Evolutionary conservation across 2,113 vertebrate genomes (phyloP), one percentile per base, ranked within the genome.

Genomic region (Dasyprocta punctata): DNA sequence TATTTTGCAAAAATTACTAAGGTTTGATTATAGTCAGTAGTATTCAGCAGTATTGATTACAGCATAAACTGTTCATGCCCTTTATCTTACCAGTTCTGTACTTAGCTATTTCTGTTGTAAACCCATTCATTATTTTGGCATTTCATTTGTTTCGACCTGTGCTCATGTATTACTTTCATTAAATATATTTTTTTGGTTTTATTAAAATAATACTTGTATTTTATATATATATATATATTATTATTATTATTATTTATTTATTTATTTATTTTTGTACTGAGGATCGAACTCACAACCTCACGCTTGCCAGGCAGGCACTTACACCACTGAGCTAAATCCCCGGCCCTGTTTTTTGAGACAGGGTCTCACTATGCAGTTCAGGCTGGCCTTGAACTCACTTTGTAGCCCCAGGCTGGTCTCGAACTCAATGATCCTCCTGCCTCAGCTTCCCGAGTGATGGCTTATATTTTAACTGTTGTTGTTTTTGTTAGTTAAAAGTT

Each of bases 141-240:
- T 91, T 95, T 86, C 96, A 12, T 28, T 86, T 85, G 7, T 92
- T 94, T 92, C 88, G 6, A 92, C 67, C 16, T 65, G 8, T 86
- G 81, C 12, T 90, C 9, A 19, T 41, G 14, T 47, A n/a, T n/a
- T n/a, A n/a, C n/a, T n/a, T n/a, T n/a, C n/a, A 30, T 77, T 89
- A 84, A 93, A 54, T 75, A 75, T 26, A 26, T 1, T 14, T 75
- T 26, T 24, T 75, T 75, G 41, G 22, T 22, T 73, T 75, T 44
- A 75, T 26, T 75, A 75, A 73, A 75, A 28, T 38, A 73, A 41
- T 71, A 71, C 7, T 73, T 75, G 41, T 44, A 28, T 75, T 77
- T n/a, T n/a, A n/a, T n/a, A n/a, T n/a, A n/a, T n/a, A n/a, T n/a
- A n/a, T n/a, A n/a, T n/a, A n/a, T n/a, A n/a, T n/a, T n/a, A n/a